Conservation (phyloP, 1,140 invertebrate species). For the Tachypleus tridentatus region DNA sequence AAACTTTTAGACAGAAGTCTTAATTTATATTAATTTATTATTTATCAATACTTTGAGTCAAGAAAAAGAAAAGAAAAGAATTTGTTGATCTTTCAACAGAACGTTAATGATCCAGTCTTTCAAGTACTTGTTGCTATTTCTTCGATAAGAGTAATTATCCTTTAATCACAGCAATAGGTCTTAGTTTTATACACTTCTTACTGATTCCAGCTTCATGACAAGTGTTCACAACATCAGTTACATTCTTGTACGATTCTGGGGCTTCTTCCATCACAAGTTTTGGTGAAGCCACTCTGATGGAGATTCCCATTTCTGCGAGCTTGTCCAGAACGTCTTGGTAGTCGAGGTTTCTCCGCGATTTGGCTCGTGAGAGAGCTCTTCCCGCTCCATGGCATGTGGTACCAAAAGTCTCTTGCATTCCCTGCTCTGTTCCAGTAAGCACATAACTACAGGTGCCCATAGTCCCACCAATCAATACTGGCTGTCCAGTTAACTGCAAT, state of each 20-base stretch:
- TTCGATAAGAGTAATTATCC: constrained; percentile 41
- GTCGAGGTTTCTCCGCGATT: constrained; percentile 89
- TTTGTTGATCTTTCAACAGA: too few species aligned
- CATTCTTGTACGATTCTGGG: constrained; percentile 99
- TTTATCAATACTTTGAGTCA: too few species aligned
- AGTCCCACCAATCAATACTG: constrained; percentile 95
- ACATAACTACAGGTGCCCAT: constrained; percentile 99
- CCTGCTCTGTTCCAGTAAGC: constrained; percentile 89
- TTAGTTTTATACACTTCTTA: constrained; percentile 91
- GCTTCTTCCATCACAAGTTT: constrained; percentile 99
- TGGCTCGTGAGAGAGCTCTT: constrained; percentile 88
- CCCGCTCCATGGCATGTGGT: constrained; percentile 99
- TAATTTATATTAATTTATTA: too few species aligned
- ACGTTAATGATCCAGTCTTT: too few species aligned
- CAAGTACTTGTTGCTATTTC: too few species aligned
- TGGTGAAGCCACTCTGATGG: constrained; percentile 94
- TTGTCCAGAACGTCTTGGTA: constrained; percentile 81
- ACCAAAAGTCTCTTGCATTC: constrained; percentile 97
- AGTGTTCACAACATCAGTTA: constrained; percentile 97
- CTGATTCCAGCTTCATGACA: constrained; percentile 96
- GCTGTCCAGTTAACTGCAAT: constrained; percentile 84
- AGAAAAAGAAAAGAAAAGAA: too few species aligned
- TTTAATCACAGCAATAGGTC: constrained; percentile 98
- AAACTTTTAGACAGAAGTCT: too few species aligned
- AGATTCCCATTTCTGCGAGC: constrained; percentile 81